A percentile compares a stretch with the other conserved stretches of the same genome.
phyloP scores from a whole-genome alignment of 2,113 vertebrate genomes.

The Clupea harengus region DNA sequence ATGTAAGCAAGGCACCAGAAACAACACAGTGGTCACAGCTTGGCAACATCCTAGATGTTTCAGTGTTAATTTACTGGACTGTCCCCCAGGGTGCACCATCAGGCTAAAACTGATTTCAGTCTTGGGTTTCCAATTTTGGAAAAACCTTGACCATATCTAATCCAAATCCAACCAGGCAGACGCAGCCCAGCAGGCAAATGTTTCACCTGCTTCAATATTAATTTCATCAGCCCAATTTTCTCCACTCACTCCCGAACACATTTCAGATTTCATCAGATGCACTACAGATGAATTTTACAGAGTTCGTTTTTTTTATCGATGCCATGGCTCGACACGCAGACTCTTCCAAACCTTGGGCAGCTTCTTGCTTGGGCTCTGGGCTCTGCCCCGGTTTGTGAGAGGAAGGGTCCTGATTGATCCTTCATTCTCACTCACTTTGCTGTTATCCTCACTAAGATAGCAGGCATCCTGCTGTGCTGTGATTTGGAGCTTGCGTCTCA shows the following conservation, averaged over 20 bases:
- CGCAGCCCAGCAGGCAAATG: neutral
- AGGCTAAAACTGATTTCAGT: too few species aligned
- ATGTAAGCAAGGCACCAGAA: too few species aligned
- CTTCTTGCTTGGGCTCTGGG: neutral
- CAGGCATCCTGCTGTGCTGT: neutral
- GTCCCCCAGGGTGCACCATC: too few species aligned
- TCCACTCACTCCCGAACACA: neutral
- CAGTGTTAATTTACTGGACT: too few species aligned
- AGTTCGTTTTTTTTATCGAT: neutral
- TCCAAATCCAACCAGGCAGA: neutral
- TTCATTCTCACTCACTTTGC: neutral
- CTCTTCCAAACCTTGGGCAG: neutral
- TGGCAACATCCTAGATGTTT: too few species aligned
- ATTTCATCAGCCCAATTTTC: neutral
- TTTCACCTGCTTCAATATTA: conserved; percentile 6
- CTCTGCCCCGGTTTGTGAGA: neutral
- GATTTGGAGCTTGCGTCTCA: neutral
- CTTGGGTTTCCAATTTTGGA: too few species aligned
- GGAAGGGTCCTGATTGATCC: neutral
- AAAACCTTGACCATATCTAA: neutral
- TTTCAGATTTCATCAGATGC: conserved; percentile 3
- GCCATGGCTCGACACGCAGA: neutral
- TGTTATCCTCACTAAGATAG: neutral
- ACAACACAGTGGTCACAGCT: too few species aligned
- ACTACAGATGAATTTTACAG: neutral